These are phyloP conservation scores for Valencia hispanica DNA, from an alignment of 2,797 vertebrate species.

Conservation along the genomic window DNA sequence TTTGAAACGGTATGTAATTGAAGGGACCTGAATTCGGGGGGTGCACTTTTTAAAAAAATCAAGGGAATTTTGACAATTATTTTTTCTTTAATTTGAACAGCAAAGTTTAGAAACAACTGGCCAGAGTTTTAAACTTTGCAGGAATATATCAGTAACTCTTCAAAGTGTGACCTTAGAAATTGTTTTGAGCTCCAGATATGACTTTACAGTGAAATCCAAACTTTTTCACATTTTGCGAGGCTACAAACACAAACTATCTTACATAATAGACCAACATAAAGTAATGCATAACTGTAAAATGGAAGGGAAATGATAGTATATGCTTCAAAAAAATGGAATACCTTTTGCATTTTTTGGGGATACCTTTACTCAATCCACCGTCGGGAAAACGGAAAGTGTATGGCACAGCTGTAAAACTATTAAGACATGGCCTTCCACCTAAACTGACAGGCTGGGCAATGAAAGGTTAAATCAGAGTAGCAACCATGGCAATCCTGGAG, in stretches of 20 bases:
- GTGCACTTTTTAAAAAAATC: constrained; percentile 42
- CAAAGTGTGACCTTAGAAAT: neutral
- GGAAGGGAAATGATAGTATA: neutral
- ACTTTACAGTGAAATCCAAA: neutral
- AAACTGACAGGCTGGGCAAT: neutral
- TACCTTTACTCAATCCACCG: neutral
- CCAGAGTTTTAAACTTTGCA: neutral
- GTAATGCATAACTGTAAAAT: neutral
- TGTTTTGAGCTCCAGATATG: neutral
- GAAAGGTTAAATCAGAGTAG: constrained; percentile 3
- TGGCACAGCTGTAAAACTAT: neutral
- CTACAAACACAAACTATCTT: neutral
- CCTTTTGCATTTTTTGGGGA: neutral
- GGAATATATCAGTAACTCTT: neutral
- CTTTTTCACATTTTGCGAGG: neutral
- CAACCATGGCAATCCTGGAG: neutral
- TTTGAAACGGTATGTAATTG: constrained; percentile 67
- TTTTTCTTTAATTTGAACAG: constrained; percentile 23
- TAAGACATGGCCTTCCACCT: neutral
- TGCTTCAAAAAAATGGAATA: neutral
- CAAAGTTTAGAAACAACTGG: neutral
- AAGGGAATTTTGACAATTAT: constrained; percentile 57
- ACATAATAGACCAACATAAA: too few species aligned
- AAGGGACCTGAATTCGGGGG: constrained; percentile 46
- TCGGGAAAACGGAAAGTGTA: neutral